Evolutionary conservation across 1,140 invertebrate genomes (phyloP), one percentile per base, ranked within the genome.

Genomic region (Sesamia nonagrioides): DNA sequence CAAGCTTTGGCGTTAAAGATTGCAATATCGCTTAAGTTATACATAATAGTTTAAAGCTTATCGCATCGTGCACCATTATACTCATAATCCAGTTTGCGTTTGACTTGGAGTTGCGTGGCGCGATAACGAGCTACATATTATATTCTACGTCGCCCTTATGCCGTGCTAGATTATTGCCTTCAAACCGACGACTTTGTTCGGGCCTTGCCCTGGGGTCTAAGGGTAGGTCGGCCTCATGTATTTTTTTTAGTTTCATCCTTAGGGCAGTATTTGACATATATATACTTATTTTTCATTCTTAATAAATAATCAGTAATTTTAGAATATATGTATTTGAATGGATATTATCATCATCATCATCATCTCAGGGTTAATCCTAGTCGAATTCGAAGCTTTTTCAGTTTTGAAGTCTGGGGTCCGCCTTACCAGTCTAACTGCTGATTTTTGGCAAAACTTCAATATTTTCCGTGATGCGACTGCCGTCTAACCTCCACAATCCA

Each of bases 11-110:
- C 42, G 63, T 50, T 68, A 48, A 68, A 50, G 63, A 68, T 68
- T 68, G 63, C 63, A 27, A 18, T 68, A 68, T 68, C 42, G 63
- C 40, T 15, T 37, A 48, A 50, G 18, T 68, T 50, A 68, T n/a
- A n/a, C n/a, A n/a, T 68, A 68, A n/a, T 50, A 68, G 63, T 50
- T 68, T 15, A 21, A 40, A 18, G 63, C 42, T 68, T 68, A 68
- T 68, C 63, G 63, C 63, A 9, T 42, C n/a, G 17, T 50, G 63
- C 63, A 68, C 42, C 17, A 68, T 68, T 68, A 68, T 48, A 33
- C 66, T 69, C 13, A 50, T 69, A 69, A 69, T 69, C 40, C 21
- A 69, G 40, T 69, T 69, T 7, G 35, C 60, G 60, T 40, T 60
- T 48, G 66, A 45, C 13, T 33, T 33, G 40, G 18, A 33, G 66